Evolutionary conservation across 2,888 invertebrate genomes (phyloP), one percentile per base, ranked within the genome.

Genomic region (Nysson spinosus): DNA sequence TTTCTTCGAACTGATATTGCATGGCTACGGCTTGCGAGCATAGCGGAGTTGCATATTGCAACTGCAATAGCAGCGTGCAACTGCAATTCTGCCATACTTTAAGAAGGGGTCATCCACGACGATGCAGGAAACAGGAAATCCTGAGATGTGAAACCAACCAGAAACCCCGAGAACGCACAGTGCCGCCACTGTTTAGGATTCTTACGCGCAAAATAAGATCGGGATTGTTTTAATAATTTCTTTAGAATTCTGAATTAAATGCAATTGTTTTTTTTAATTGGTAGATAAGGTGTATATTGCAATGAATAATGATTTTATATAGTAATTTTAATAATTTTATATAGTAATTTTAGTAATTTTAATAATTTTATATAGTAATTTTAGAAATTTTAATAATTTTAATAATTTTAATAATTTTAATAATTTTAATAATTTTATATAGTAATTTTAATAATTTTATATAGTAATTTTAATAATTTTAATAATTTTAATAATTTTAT

Each of bases 101-200:
- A n/a, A n/a, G 40, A 24, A 9, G 46, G 68, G 72, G 66, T 72
- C 76, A 69, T 72, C 61, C 72, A 66, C 73, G n/a, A n/a, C n/a
- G 75, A 51, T 75, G 75, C 81, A 83, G 83, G 83, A 83, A 83
- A 83, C 83, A 80, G 83, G 83, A 83, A 83, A 82, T 83, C 83
- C 83, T 82, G 80, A 79, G 75, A 68, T 69, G 77, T 77, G 69
- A 79, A 81, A 81, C 82, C 81, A 78, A 81, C 71, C 82, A 81
- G 82, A 83, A 83, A 81, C 74, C 42, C 26, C 56, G 65, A 49
- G 71, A 75, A 57, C 66, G 44, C 60, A 81, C 79, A 81, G 78
- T 70, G 72, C 65, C 72, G 50, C 61, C 75, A 78, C 80, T 81
- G 79, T 81, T 75, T 71, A 69, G 74, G 77, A 77, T 67, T 67